Evolutionary conservation across 2,888 invertebrate genomes (phyloP).

Genomic region (Thyatira batis): DNA sequence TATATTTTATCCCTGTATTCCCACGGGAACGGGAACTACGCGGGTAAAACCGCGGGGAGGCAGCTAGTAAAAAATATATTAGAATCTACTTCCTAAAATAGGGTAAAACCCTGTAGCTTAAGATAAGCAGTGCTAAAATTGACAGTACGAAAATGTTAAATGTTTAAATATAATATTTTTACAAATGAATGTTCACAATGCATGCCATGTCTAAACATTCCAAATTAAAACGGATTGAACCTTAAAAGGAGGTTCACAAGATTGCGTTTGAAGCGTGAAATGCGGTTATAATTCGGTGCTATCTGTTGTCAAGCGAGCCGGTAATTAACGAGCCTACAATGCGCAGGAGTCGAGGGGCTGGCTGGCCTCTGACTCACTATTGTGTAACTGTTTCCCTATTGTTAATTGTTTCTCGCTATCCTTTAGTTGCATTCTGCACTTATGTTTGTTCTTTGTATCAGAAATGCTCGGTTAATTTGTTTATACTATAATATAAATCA

Average conservation of each 20-base stretch:
- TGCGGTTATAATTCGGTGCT: slow-evolving; percentile 49
- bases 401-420: slow-evolving; percentile 30
- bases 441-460: background rate
- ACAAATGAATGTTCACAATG: too few relatives aligned
- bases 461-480: background rate
- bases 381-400: slow-evolving; percentile 24
- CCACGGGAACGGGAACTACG: too few relatives aligned
- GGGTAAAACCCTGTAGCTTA: too few relatives aligned
- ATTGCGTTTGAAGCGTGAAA: slow-evolving; percentile 57
- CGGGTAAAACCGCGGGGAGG: too few relatives aligned
- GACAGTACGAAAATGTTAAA: too few relatives aligned
- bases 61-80: too few relatives aligned
- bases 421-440: slow-evolving; percentile 6
- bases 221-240: background rate
- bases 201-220: background rate
- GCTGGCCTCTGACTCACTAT: slow-evolving; percentile 14
- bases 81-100: too few relatives aligned
- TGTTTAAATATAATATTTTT: too few relatives aligned
- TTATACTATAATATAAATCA: too few relatives aligned
- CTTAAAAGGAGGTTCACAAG: slow-evolving; percentile 9
- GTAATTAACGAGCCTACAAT: slow-evolving; percentile 10
- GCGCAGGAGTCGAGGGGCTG: background rate
- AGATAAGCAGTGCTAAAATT: too few relatives aligned
- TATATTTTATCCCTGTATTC: too few relatives aligned
- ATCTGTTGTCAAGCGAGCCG: slow-evolving; percentile 41